phyloP scores from a whole-genome alignment of 2,113 vertebrate species.

The Poeciliopsis retropinna region DNA sequence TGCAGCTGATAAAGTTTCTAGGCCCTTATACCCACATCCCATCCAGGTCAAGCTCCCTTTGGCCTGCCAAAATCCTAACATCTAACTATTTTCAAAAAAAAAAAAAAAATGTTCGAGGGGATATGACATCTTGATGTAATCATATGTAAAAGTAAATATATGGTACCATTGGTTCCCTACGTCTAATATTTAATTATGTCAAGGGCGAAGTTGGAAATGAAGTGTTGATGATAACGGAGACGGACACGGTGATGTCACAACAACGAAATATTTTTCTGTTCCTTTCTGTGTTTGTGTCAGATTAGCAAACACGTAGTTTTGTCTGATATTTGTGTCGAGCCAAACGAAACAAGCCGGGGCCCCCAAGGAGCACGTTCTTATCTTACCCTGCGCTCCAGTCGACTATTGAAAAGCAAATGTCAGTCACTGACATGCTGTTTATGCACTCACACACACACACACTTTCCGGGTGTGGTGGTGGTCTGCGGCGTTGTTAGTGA shows the following conservation, averaged over 20 bases:
- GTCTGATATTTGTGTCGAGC: slow-evolving; percentile 27
- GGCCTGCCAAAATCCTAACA: background rate
- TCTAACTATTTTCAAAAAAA: background rate
- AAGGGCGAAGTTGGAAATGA: background rate
- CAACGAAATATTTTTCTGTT: background rate
- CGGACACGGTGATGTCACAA: slow-evolving; percentile 1
- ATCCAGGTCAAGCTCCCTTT: background rate
- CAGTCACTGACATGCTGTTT: slow-evolving; percentile 42
- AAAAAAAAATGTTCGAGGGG: background rate
- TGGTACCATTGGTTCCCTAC: background rate
- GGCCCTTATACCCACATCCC: background rate
- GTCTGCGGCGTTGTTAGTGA: slow-evolving; percentile 58
- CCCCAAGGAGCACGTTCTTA: slow-evolving; percentile 39
- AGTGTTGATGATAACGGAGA: background rate
- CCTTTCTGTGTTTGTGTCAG: background rate
- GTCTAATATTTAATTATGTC: background rate
- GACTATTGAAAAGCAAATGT: slow-evolving; percentile 63
- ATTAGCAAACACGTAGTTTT: slow-evolving; percentile 5
- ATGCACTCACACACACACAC: slow-evolving; percentile 21
- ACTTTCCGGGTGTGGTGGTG: slow-evolving; percentile 20
- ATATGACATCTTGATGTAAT: no score
- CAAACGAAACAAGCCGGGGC: slow-evolving; percentile 28
- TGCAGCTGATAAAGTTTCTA: no score
- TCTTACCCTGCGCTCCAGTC: slow-evolving; percentile 41
- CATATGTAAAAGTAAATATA: no score